phyloP scores from a whole-genome alignment of 37 sponge, comb jelly and placozoan genomes.

The Halichondria panicea region DNA sequence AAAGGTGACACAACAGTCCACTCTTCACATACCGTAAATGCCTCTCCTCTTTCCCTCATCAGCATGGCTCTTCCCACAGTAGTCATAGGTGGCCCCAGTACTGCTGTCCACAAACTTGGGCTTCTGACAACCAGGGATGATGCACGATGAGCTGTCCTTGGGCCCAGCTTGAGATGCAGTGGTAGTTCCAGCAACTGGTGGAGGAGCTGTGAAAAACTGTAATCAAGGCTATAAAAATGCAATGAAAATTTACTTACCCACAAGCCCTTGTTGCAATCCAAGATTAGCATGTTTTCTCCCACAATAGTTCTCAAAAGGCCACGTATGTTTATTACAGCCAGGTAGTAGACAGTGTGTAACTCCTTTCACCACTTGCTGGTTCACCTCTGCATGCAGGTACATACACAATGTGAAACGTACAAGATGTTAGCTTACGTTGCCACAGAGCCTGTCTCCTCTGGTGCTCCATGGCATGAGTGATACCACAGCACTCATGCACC shows the following conservation, averaged over 20 bases:
- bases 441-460: constrained; percentile 63
- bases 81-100: constrained; percentile 39
- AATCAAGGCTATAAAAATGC: constrained; percentile 1
- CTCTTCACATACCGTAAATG: background rate
- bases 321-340: constrained; percentile 55
- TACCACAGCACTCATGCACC: constrained; percentile 76
- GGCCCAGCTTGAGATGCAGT: background rate
- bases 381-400: background rate
- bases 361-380: constrained; percentile 59
- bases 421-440: constrained; percentile 15
- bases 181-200: background rate
- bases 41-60: constrained; percentile 37
- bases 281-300: constrained; percentile 73
- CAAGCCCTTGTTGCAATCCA: constrained; percentile 51
- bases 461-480: constrained; percentile 86
- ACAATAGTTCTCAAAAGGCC: constrained; percentile 93
- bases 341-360: constrained; percentile 86
- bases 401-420: background rate
- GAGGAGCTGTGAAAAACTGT: background rate
- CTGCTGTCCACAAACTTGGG: constrained; percentile 7
- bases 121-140: constrained; percentile 42
- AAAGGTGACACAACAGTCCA: background rate
- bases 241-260: constrained; percentile 35
- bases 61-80: constrained; percentile 74
- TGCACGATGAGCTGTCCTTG: constrained; percentile 42